These are phyloP conservation scores for Drosophila neonasuta DNA, from an alignment of 2,888 invertebrate genomes.

Conservation along the genomic window DNA sequence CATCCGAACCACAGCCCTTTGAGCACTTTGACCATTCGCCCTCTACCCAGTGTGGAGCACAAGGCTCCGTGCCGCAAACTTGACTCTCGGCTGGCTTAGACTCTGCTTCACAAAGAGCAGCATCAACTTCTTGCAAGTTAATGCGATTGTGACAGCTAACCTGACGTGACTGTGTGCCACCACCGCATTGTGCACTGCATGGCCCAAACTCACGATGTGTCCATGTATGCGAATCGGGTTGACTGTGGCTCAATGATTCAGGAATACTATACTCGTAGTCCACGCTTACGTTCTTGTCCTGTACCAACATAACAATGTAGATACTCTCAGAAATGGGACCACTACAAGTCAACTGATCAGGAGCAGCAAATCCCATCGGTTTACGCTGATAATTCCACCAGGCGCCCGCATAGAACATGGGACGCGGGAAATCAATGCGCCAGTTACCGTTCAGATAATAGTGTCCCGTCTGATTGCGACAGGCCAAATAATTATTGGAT, in stretches of 20 bases:
- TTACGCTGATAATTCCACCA: constrained; percentile 94
- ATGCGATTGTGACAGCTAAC: constrained; percentile 91
- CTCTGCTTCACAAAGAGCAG: constrained; percentile 89
- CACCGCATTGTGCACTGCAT: constrained; percentile 94
- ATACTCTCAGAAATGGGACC: constrained; percentile 96
- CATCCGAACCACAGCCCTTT: constrained; percentile 90
- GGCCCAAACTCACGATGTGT: constrained; percentile 86
- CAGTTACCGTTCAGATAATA: constrained; percentile 97
- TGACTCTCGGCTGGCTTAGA: constrained; percentile 88
- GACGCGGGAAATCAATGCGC: constrained; percentile 94
- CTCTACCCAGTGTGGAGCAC: constrained; percentile 91
- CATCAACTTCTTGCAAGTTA: constrained; percentile 88
- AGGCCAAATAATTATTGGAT: constrained; percentile 95
- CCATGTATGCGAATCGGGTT: constrained; percentile 92
- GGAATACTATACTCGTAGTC: constrained; percentile 95
- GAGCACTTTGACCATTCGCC: constrained; percentile 92
- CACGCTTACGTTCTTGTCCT: constrained; percentile 92
- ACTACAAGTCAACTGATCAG: constrained; percentile 91
- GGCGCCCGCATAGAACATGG: constrained; percentile 90
- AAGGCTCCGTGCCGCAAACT: constrained; percentile 89
- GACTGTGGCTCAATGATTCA: constrained; percentile 86
- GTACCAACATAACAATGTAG: constrained; percentile 91
- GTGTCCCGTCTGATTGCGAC: constrained; percentile 90
- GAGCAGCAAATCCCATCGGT: constrained; percentile 90
- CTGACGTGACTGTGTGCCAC: constrained; percentile 91